These are phyloP conservation scores for Dryas iulia DNA, from an alignment of 1,140 invertebrate species.

Conservation along the genomic window DNA sequence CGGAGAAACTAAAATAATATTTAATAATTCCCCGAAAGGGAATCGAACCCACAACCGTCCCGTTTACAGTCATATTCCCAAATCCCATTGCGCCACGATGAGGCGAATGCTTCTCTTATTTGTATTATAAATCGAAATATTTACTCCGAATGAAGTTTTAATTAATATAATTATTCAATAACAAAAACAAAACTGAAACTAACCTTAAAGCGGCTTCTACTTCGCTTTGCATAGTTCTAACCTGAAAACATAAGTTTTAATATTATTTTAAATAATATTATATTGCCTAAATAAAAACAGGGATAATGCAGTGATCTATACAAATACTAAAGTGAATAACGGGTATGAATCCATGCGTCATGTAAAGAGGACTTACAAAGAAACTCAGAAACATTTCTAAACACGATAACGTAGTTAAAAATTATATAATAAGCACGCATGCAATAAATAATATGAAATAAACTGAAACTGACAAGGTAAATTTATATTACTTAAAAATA, in stretches of 20 bases:
- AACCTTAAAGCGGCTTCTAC: slow-evolving; percentile 36
- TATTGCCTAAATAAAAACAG: no score
- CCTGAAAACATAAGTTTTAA: slow-evolving; percentile 24
- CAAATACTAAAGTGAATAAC: background rate
- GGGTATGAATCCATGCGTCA: background rate
- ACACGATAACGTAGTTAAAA: background rate
- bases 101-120: no score
- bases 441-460: background rate
- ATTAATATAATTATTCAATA: no score
- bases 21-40: no score
- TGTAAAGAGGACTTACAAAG: background rate
- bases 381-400: background rate
- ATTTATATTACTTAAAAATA: background rate
- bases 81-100: no score
- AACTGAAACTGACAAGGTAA: background rate
- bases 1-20: no score
- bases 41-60: no score
- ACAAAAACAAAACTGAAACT: background rate
- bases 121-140: no score
- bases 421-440: background rate
- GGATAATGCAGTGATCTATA: background rate
- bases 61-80: no score
- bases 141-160: no score
- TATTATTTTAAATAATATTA: background rate
- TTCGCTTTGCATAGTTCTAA: slow-evolving; percentile 25